Conservation (phyloP, 2,797 vertebrate species). For the Neosalanx taihuensis region DNA sequence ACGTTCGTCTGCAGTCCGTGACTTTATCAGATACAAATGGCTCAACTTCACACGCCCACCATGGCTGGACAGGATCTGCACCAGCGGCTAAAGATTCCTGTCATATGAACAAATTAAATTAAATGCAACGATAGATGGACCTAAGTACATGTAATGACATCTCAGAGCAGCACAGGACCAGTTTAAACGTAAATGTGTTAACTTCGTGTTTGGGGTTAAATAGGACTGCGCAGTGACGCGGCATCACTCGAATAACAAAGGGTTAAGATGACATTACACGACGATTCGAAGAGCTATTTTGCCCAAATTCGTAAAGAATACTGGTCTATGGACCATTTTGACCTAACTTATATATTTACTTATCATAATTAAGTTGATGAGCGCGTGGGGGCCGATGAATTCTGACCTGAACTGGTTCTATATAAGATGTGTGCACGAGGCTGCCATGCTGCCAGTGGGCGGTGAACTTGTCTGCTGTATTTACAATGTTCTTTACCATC, state of each 20-base stretch:
- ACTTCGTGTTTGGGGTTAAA: slow-evolving; percentile 59
- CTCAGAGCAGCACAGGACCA: neutral
- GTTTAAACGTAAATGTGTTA: slow-evolving; percentile 17
- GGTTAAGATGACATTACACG: slow-evolving; percentile 66
- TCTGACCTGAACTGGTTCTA: slow-evolving; percentile 36
- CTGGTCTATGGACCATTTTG: neutral
- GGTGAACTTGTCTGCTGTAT: slow-evolving; percentile 62
- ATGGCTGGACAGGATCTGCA: slow-evolving; percentile 49
- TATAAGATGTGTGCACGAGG: slow-evolving; percentile 74
- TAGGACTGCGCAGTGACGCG: slow-evolving; percentile 55
- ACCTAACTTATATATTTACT: neutral
- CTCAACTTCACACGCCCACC: slow-evolving; percentile 70
- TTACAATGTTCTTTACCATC: slow-evolving; percentile 35
- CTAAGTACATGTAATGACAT: neutral
- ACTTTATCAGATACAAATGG: slow-evolving; percentile 24
- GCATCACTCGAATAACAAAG: slow-evolving; percentile 63
- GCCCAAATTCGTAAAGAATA: neutral
- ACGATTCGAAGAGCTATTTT: neutral
- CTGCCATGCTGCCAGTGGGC: slow-evolving; percentile 77
- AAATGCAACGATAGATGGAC: neutral
- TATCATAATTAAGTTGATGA: neutral
- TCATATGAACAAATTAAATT: slow-evolving; percentile 56
- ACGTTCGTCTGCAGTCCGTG: slow-evolving; percentile 7
- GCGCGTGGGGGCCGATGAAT: neutral
- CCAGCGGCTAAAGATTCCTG: slow-evolving; percentile 54